These are phyloP conservation scores for Strigamia transsilvanica DNA, from an alignment of 2,888 invertebrate species.

Conservation along the genomic window DNA sequence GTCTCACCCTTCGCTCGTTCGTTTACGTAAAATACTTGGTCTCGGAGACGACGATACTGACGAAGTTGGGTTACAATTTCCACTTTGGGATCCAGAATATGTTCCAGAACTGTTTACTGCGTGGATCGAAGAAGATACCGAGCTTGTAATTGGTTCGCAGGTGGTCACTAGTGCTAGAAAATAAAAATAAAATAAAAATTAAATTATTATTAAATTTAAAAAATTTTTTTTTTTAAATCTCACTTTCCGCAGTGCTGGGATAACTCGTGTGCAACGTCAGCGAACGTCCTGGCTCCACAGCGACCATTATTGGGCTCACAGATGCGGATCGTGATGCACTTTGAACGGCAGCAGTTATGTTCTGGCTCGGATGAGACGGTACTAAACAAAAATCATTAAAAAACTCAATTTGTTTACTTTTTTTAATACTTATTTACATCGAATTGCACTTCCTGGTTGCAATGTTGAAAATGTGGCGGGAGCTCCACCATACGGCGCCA, in stretches of 20 bases:
- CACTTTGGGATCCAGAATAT: background rate
- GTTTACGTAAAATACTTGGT: slow-evolving; percentile 85
- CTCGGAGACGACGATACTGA: slow-evolving; percentile 72
- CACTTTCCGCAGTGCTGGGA: slow-evolving; percentile 36
- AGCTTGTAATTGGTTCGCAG: background rate
- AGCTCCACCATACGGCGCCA: slow-evolving; percentile 51
- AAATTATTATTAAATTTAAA: no score
- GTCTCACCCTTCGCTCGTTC: slow-evolving; percentile 79
- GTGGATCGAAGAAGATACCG: background rate
- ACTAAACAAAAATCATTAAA: slow-evolving; percentile 20
- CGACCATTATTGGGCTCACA: slow-evolving; percentile 55
- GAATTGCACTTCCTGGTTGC: slow-evolving; percentile 48
- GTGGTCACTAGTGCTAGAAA: background rate
- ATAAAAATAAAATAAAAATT: background rate
- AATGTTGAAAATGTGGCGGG: slow-evolving; percentile 52
- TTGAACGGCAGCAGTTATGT: slow-evolving; percentile 18
- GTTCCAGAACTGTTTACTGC: slow-evolving; percentile 1
- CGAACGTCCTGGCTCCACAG: slow-evolving; percentile 52
- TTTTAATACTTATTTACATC: background rate
- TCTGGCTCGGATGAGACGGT: slow-evolving; percentile 50
- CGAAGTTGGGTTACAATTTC: slow-evolving; percentile 33
- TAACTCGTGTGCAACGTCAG: slow-evolving; percentile 49
- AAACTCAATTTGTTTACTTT: background rate
- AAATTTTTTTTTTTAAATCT: background rate
- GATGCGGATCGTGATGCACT: slow-evolving; percentile 12